Evolutionary conservation across 1,140 invertebrate species (phyloP), one percentile per base, ranked within the genome.

Genomic region (Aphaenogaster floridana): DNA sequence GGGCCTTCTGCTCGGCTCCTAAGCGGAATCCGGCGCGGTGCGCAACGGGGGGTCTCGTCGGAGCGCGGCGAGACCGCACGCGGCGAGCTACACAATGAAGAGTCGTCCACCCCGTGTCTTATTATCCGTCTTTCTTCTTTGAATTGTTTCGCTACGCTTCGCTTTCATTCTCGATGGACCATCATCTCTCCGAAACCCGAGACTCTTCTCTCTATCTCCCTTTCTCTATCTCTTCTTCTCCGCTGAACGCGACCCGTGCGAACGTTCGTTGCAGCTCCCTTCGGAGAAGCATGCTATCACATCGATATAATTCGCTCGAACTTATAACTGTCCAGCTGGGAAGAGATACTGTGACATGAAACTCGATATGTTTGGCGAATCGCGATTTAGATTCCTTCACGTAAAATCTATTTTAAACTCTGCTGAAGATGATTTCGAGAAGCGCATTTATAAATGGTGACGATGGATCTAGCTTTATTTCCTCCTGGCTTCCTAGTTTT

Each of bases 1-100:
- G 81, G 88, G 86, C 85, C 88, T 87, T 89, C 89, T 81, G 89
- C 86, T 86, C 85, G 87, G 86, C 91, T 93, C 88, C 61, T 88
- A 85, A 80, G 42, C 77, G 69, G 88, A 64, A 54, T 52, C 61
- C 77, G 28, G 59, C 90, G 88, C 85, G 57, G 59, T 48, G 59
- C 86, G 15, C 91, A 86, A 87, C 92, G 76, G 93, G 92, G 90
- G 92, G 91, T 93, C 91, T 59, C 36, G 6, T 39, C 68, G 85
- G 76, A 66, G 79, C 34, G 61, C 86, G 59, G 85, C 54, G 80
- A 78, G 93, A 93, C 92, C 93, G 91, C 93, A 93, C 92, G 92
- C 92, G 88, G 92, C 68, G 93, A 91, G 86, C 80, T 76, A 52
- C 74, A 93, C 92, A 93, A 93, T 93, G 88, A 93, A 84, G 64